phyloP scores from a whole-genome alignment of 2,888 invertebrate genomes.

The Leptura quadrifasciata region DNA sequence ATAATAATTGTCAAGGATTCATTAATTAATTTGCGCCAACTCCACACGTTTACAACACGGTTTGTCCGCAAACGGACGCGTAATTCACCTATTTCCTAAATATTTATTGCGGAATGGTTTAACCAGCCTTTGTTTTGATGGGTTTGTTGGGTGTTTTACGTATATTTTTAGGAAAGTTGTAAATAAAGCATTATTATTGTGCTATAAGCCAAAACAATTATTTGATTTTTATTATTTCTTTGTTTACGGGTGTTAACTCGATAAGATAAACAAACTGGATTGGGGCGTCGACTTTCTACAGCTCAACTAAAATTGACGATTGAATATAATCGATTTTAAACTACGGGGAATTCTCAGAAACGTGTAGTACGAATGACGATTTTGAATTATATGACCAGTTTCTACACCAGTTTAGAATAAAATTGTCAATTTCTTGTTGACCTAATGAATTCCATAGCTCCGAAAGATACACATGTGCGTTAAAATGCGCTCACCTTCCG shows the following conservation, averaged over 20 bases:
- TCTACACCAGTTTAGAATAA: too few species aligned
- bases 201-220: neutral
- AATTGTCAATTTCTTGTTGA: too few species aligned
- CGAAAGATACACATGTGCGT: too few species aligned
- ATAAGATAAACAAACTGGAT: neutral
- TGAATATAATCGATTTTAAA: too few species aligned
- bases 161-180: neutral
- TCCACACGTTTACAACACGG: neutral
- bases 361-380: too few species aligned
- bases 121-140: neutral
- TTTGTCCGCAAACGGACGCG: neutral
- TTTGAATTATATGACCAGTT: too few species aligned
- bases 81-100: neutral
- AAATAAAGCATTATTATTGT: neutral
- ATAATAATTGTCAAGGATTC: constrained; percentile 5
- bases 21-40: constrained; percentile 8
- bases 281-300: too few species aligned
- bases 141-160: neutral
- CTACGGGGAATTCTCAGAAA: too few species aligned
- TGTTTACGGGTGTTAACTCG: neutral
- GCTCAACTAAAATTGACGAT: too few species aligned
- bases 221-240: neutral
- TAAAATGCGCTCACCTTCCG: too few species aligned
- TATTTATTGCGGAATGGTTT: neutral
- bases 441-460: too few species aligned